Percentiles rank a stretch among this genome's conserved stretches.
These are phyloP conservation scores for Porites cylindrica DNA, from an alignment of 92 coral and sea anemone genomes.

Conservation along the genomic window DNA sequence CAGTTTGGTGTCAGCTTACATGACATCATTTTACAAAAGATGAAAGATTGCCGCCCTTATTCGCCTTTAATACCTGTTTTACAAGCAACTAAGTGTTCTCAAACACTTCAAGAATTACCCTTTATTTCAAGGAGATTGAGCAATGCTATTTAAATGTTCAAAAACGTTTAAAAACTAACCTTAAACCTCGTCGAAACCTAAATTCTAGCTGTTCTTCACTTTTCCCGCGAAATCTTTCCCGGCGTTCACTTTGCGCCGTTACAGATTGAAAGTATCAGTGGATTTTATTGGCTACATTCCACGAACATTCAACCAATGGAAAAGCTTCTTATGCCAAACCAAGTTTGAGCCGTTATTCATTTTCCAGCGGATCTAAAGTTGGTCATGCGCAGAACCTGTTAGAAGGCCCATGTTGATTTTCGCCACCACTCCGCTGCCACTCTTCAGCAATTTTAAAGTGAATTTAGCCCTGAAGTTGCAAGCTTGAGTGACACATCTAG, in stretches of 20 bases:
- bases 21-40: neutral
- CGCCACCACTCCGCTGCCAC: neutral
- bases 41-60: neutral
- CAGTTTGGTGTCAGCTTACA: neutral
- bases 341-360: neutral
- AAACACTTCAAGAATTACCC: neutral
- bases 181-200: constrained; percentile 2
- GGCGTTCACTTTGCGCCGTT: constrained; percentile 20
- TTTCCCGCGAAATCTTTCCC: constrained; percentile 84
- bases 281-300: constrained; percentile 55
- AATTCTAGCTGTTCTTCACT: constrained; percentile 31
- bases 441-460: neutral
- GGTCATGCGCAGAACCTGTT: constrained; percentile 1
- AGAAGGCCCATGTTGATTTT: neutral
- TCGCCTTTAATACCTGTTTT: neutral
- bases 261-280: constrained; percentile 17
- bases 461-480: neutral
- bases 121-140: neutral
- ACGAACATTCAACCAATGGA: constrained; percentile 45
- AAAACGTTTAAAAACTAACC: neutral
- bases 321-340: constrained; percentile 36
- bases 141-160: neutral
- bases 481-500: neutral
- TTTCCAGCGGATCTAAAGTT: constrained; percentile 3
- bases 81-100: neutral